These are phyloP conservation scores for Habroteleia sp. DNA, from an alignment of 2,888 invertebrate genomes.

Conservation along the genomic window DNA sequence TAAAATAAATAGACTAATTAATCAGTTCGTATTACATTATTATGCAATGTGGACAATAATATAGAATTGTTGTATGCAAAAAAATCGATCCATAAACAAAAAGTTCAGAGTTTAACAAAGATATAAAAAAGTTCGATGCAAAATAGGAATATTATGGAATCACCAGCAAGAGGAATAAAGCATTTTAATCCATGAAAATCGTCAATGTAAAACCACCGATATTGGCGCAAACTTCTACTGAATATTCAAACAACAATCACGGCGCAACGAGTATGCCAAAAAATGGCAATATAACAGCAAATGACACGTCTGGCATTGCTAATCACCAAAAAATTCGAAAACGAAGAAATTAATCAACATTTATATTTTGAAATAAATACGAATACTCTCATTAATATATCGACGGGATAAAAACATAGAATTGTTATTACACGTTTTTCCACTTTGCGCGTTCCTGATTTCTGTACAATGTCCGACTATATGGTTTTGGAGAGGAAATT, in stretches of 20 bases:
- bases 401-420: too few relatives aligned
- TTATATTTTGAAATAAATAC: neutral
- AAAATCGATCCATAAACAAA: too few relatives aligned
- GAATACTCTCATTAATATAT: too few relatives aligned
- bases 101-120: slow-evolving; percentile 1
- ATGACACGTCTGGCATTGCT: slow-evolving; percentile 25
- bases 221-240: slow-evolving; percentile 52
- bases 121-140: slow-evolving; percentile 28
- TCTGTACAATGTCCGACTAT: too few relatives aligned
- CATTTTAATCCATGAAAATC: slow-evolving; percentile 55
- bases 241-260: slow-evolving; percentile 55
- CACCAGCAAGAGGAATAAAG: slow-evolving; percentile 44
- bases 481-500: too few relatives aligned
- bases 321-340: slow-evolving; percentile 22
- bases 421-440: too few relatives aligned
- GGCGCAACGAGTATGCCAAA: slow-evolving; percentile 24
- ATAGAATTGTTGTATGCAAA: too few relatives aligned
- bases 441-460: too few relatives aligned
- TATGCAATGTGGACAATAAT: too few relatives aligned
- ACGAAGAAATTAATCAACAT: slow-evolving; percentile 9
- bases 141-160: slow-evolving; percentile 50
- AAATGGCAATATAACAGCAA: slow-evolving; percentile 49
- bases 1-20: too few relatives aligned
- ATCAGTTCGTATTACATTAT: too few relatives aligned
- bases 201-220: slow-evolving; percentile 45